Evolutionary conservation across 2,888 invertebrate species (phyloP).

Genomic region (Lottia gigantea): DNA sequence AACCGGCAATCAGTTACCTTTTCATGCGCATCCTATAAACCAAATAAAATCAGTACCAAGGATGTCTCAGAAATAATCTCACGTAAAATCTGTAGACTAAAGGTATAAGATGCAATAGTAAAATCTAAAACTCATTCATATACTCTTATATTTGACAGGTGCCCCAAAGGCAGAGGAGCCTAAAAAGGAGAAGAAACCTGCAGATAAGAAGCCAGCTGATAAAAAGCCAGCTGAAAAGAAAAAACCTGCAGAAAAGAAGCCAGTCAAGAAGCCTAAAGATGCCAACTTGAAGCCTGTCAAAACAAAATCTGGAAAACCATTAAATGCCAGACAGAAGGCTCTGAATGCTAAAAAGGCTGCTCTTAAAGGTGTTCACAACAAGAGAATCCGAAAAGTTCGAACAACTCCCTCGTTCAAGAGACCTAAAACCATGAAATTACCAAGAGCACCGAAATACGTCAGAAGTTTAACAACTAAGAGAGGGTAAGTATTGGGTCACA

Average conservation of each 20-base stretch:
- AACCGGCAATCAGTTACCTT: no score
- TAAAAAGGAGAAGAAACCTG: constrained; percentile 8
- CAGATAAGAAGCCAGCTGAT: constrained; percentile 16
- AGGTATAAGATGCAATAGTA: no score
- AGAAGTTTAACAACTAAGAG: constrained; percentile 84
- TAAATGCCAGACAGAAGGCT: constrained; percentile 71
- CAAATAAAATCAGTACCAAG: no score
- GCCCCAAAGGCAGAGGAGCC: background rate
- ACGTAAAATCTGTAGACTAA: no score
- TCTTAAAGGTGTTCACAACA: constrained; percentile 90
- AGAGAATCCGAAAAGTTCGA: constrained; percentile 88
- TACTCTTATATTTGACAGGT: background rate
- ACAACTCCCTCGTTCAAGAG: constrained; percentile 95
- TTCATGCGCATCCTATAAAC: no score
- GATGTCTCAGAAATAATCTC: no score
- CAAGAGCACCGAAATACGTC: constrained; percentile 93
- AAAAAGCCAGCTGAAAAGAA: constrained; percentile 3
- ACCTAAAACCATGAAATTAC: constrained; percentile 91
- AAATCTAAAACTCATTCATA: no score
- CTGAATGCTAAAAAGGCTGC: constrained; percentile 83
- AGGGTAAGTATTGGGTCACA: constrained; percentile 34
- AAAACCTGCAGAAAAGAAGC: constrained; percentile 20
- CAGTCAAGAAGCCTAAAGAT: background rate
- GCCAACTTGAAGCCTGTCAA: background rate
- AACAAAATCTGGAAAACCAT: constrained; percentile 17